A percentile compares a stretch with the other conserved stretches of the same genome.
Evolutionary conservation across 2,888 invertebrate genomes (phyloP).

Genomic region (Monochamus alternatus): DNA sequence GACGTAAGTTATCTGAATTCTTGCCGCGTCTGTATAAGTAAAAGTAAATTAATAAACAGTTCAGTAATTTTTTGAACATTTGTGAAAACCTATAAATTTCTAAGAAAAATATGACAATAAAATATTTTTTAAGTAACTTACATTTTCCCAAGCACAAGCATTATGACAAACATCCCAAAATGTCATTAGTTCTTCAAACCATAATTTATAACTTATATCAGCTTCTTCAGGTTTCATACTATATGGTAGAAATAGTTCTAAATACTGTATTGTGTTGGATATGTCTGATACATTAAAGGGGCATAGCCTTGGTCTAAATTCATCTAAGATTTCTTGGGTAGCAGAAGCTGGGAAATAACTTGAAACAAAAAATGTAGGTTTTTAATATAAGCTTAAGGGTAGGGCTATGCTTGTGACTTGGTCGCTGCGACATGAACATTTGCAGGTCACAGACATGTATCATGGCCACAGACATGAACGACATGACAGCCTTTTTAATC

Average conservation of each 20-base stretch:
- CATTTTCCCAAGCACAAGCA: slow-evolving; percentile 79
- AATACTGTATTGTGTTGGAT: slow-evolving; percentile 72
- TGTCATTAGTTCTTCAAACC: slow-evolving; percentile 85
- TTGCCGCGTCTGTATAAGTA: too few species aligned
- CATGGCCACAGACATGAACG: too few species aligned
- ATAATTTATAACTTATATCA: slow-evolving; percentile 80
- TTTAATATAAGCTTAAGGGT: too few species aligned
- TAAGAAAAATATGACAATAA: too few species aligned
- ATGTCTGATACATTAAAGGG: slow-evolving; percentile 78
- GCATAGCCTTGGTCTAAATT: slow-evolving; percentile 85
- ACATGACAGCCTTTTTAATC: too few species aligned
- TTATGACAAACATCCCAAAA: slow-evolving; percentile 87
- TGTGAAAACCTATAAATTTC: too few species aligned
- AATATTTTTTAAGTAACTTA: slow-evolving; percentile 60
- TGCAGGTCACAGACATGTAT: too few species aligned
- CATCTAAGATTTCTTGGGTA: slow-evolving; percentile 89
- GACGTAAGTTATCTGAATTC: too few species aligned
- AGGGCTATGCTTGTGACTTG: too few species aligned
- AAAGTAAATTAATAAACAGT: too few species aligned
- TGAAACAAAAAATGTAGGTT: slow-evolving; percentile 35
- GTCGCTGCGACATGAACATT: too few species aligned
- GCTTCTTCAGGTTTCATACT: slow-evolving; percentile 77
- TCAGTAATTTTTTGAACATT: too few species aligned
- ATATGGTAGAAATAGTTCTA: slow-evolving; percentile 86
- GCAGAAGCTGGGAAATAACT: slow-evolving; percentile 83